Percentiles rank a stretch among this genome's conserved stretches.
Evolutionary conservation across 2,888 invertebrate species (phyloP).

Genomic region (Nomada goodeniana): DNA sequence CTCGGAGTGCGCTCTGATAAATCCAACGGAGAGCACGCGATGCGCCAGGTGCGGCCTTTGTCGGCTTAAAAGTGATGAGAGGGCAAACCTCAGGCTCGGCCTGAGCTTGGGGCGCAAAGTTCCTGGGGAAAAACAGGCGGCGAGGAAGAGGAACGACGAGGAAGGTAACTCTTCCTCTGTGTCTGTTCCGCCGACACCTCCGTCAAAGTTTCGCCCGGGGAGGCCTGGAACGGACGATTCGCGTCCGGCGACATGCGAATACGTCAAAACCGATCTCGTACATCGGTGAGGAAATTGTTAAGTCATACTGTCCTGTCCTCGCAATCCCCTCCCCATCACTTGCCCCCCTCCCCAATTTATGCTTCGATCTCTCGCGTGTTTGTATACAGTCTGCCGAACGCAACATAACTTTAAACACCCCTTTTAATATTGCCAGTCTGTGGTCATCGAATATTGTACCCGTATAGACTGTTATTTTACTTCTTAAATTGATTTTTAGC

Average conservation of each 20-base stretch:
- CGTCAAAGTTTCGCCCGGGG: constrained; percentile 71
- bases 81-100: constrained; percentile 52
- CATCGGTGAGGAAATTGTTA: constrained; percentile 61
- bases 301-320: constrained; percentile 14
- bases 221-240: constrained; percentile 39
- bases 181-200: constrained; percentile 79
- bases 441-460: not conserved
- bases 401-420: constrained; percentile 5
- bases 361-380: constrained; percentile 29
- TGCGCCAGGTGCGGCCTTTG: constrained; percentile 92
- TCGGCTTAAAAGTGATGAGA: constrained; percentile 78
- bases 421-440: not conserved
- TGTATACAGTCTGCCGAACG: constrained; percentile 33
- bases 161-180: constrained; percentile 70
- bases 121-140: constrained; percentile 27
- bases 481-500: constrained; percentile 54
- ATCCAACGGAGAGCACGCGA: constrained; percentile 93
- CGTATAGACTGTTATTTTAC: not conserved
- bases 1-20: constrained; percentile 94
- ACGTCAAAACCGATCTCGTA: constrained; percentile 47
- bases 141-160: constrained; percentile 46
- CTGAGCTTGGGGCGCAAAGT: constrained; percentile 48
- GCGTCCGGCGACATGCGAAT: constrained; percentile 26
- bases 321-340: not conserved
- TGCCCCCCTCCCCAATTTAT: not conserved